A percentile compares a stretch with the other conserved stretches of the same genome.
phyloP scores from a whole-genome alignment of 2,888 invertebrate genomes.

The Micoletzkya japonica region DNA sequence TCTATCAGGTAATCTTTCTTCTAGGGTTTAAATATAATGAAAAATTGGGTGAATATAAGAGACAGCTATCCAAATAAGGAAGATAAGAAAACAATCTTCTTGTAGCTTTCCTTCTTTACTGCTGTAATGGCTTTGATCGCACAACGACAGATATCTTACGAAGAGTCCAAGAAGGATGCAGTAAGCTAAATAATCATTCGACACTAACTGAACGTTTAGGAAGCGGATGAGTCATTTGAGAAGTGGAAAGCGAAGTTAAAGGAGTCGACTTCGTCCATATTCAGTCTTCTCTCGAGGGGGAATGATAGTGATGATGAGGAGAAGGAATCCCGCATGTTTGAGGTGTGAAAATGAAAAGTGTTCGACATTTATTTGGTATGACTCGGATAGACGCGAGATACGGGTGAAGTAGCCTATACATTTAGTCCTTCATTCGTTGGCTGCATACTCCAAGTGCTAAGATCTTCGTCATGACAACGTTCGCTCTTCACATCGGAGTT shows the following conservation, averaged over 20 bases:
- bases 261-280: constrained; percentile 31
- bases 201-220: constrained; percentile 12
- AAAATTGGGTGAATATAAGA: no score
- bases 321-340: constrained; percentile 1
- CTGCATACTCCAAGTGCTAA: constrained; percentile 40
- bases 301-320: constrained; percentile 14
- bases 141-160: constrained; percentile 42
- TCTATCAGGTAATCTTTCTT: constrained; percentile 54
- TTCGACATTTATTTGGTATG: background rate
- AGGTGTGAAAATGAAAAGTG: background rate
- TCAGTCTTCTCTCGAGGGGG: constrained; percentile 23
- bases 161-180: constrained; percentile 29
- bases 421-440: constrained; percentile 43
- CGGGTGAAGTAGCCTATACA: constrained; percentile 1
- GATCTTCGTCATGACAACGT: constrained; percentile 38
- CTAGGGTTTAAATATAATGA: no score
- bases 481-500: constrained; percentile 48
- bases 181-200: background rate
- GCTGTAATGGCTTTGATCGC: constrained; percentile 52
- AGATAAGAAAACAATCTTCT: no score
- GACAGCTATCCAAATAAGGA: no score
- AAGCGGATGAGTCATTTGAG: constrained; percentile 31
- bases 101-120: constrained; percentile 58
- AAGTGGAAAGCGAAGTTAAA: constrained; percentile 31
- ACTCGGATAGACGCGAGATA: constrained; percentile 9